These are phyloP conservation scores for Orientallactaga bullata DNA, from an alignment of 2,113 vertebrate species.

Conservation along the genomic window DNA sequence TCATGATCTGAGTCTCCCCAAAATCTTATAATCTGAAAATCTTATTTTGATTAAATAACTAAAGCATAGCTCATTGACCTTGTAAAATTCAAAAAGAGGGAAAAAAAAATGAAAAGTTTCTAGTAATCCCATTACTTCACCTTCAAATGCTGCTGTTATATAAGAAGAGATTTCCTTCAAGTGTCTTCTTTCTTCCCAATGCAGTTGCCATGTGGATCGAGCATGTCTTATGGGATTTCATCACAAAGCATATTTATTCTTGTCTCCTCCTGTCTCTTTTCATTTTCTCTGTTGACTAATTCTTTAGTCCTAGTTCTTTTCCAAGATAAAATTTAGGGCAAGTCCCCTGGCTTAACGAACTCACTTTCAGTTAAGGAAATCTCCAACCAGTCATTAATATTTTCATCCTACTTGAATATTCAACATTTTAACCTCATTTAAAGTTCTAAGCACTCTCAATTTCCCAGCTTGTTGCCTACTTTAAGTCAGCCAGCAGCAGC, in stretches of 20 bases:
- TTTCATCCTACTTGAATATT: slow-evolving; percentile 38
- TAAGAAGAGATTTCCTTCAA: background rate
- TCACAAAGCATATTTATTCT: slow-evolving; percentile 42
- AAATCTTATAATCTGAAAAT: background rate
- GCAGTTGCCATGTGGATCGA: background rate
- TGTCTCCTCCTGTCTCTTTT: slow-evolving; percentile 35
- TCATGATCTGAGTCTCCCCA: background rate
- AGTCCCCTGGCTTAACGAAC: slow-evolving; percentile 43
- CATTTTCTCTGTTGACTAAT: slow-evolving; percentile 57
- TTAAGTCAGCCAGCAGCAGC: background rate
- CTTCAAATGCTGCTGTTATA: background rate
- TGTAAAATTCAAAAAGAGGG: slow-evolving; percentile 45
- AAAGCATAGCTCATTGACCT: background rate
- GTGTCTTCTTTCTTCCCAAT: background rate
- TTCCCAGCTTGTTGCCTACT: background rate
- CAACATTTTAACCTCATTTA: slow-evolving; percentile 27
- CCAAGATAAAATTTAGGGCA: slow-evolving; percentile 61
- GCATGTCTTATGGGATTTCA: background rate
- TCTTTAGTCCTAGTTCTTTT: slow-evolving; percentile 45
- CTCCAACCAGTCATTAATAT: slow-evolving; percentile 17
- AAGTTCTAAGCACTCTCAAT: background rate
- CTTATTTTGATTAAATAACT: slow-evolving; percentile 9
- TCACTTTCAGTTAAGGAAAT: slow-evolving; percentile 39
- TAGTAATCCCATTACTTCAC: background rate
- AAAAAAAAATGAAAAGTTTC: background rate